Percentiles rank a stretch among this genome's conserved stretches.
These are phyloP conservation scores for Odocoileus hemionus DNA, from an alignment of 2,113 vertebrate genomes.

Conservation along the genomic window DNA sequence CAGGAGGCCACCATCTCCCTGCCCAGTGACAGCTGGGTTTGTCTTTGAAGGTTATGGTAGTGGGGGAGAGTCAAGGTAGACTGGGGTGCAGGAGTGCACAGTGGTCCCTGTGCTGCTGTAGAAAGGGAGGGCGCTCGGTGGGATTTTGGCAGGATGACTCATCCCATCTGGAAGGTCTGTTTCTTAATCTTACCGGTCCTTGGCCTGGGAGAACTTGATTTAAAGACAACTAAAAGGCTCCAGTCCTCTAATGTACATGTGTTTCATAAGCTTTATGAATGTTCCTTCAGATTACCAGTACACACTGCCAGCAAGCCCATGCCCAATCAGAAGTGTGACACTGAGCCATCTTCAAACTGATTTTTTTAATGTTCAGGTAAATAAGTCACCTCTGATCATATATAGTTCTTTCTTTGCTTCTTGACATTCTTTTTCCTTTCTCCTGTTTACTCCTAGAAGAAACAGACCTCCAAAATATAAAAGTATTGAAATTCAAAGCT, in stretches of 20 bases:
- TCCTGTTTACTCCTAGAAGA: background rate
- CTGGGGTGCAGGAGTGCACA: background rate
- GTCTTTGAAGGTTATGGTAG: background rate
- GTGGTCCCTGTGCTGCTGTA: background rate
- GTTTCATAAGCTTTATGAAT: background rate
- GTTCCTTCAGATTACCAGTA: background rate
- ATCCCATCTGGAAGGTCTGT: background rate
- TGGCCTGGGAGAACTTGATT: background rate
- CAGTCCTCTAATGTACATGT: background rate
- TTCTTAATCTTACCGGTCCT: too few relatives aligned
- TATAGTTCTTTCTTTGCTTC: background rate
- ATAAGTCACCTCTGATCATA: background rate
- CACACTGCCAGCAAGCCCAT: too few relatives aligned
- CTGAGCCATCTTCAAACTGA: background rate
- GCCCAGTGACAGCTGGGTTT: background rate
- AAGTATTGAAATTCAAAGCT: background rate
- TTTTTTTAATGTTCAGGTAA: background rate
- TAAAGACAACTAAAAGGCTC: background rate
- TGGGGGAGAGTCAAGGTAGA: too few relatives aligned
- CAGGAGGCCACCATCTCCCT: background rate
- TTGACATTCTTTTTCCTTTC: background rate
- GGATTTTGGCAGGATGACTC: background rate
- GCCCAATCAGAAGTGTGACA: background rate
- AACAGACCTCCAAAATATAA: background rate
- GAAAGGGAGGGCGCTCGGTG: background rate